Evolutionary conservation across 1,140 invertebrate species (phyloP).

Genomic region (Drosophila serrata): DNA sequence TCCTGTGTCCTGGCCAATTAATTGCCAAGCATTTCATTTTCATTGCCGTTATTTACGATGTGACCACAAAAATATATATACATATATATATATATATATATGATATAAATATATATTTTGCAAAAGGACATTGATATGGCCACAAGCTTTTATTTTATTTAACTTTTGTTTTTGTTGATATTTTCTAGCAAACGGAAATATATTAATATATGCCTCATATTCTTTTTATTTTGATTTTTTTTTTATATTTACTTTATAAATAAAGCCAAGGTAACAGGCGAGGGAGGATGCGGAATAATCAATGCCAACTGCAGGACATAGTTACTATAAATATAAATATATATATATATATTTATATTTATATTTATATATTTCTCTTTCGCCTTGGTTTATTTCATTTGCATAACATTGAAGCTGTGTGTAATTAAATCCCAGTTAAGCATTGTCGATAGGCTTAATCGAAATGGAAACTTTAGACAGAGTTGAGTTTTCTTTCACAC

Average conservation of each 20-base stretch:
- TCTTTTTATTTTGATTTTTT: too few relatives aligned
- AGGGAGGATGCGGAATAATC: neutral
- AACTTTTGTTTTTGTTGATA: slow-evolving; percentile 33
- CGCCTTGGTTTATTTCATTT: slow-evolving; percentile 10
- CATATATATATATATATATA: slow-evolving; percentile 19
- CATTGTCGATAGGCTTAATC: slow-evolving; percentile 25
- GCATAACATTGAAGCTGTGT: slow-evolving; percentile 29
- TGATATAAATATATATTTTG: slow-evolving; percentile 29
- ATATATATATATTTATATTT: neutral
- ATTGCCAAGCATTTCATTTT: slow-evolving; percentile 75
- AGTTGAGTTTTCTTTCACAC: slow-evolving; percentile 10
- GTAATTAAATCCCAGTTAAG: slow-evolving; percentile 43
- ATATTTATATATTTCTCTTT: neutral
- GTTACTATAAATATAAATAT: neutral
- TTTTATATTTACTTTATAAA: slow-evolving; percentile 24
- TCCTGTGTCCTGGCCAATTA: slow-evolving; percentile 61
- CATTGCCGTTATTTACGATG: slow-evolving; percentile 75
- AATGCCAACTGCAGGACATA: neutral
- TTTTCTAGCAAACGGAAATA: slow-evolving; percentile 23
- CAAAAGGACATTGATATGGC: slow-evolving; percentile 63
- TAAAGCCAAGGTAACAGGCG: neutral
- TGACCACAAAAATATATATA: slow-evolving; percentile 69
- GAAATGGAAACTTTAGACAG: slow-evolving; percentile 10
- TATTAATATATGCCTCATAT: slow-evolving; percentile 63
- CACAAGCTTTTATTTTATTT: slow-evolving; percentile 51